Conservation (phyloP, 2,797 vertebrate genomes). For the Malacoctenus gilli region DNA sequence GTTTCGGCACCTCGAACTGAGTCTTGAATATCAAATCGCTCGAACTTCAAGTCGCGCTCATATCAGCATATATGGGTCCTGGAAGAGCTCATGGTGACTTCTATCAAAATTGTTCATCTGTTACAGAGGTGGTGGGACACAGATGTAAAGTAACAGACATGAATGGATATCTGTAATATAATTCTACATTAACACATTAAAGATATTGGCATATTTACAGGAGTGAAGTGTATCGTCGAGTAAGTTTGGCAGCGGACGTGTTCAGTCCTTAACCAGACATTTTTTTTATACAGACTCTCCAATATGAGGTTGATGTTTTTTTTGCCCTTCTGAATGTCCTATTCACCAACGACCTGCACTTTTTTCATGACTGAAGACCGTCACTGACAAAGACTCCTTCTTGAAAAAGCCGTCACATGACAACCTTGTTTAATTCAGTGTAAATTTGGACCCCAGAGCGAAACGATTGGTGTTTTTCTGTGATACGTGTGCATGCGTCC, state of each 20-base stretch:
- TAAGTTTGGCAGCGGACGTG: constrained; percentile 10
- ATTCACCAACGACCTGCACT: constrained; percentile 43
- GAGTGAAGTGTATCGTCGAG: constrained; percentile 34
- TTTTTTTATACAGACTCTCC: constrained; percentile 38
- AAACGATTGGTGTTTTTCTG: constrained; percentile 19
- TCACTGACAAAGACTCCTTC: constrained; percentile 24
- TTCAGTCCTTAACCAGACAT: constrained; percentile 31
- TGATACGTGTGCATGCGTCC: constrained; percentile 35
- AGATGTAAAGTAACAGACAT: constrained; percentile 26
- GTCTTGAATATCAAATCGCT: not conserved
- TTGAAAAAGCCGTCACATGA: constrained; percentile 3
- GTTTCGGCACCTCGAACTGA: too few relatives aligned
- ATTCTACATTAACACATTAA: too few relatives aligned
- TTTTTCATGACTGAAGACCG: constrained; percentile 25
- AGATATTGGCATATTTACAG: constrained; percentile 30
- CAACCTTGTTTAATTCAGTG: constrained; percentile 22
- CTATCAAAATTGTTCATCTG: constrained; percentile 16
- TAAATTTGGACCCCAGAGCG: constrained; percentile 31
- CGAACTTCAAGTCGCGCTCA: not conserved
- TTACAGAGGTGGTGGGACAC: constrained; percentile 20
- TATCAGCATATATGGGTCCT: not conserved
- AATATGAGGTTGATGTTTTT: constrained; percentile 41
- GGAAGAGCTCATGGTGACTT: too few relatives aligned
- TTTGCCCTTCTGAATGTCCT: constrained; percentile 39
- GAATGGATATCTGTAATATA: constrained; percentile 51